Conservation (phyloP, 2,113 vertebrate genomes). For the Pica pica region DNA sequence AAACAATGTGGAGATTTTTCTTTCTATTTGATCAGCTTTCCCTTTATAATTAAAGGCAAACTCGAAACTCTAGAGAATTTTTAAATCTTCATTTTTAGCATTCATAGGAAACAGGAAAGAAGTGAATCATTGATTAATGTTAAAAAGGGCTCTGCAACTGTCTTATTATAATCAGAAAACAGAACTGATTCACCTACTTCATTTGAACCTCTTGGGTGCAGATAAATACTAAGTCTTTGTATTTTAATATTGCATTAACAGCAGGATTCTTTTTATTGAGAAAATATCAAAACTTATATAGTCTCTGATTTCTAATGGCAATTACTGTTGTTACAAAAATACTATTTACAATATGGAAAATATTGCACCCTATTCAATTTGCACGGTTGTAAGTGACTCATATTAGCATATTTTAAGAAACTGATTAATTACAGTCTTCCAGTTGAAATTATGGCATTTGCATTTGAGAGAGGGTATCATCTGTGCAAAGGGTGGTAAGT, state of each 20-base stretch:
- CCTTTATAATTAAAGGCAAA: neutral
- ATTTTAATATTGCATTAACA: neutral
- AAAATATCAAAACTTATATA: neutral
- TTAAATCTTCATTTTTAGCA: neutral
- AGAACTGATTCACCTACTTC: neutral
- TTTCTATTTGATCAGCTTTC: neutral
- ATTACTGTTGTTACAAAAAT: neutral
- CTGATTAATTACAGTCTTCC: neutral
- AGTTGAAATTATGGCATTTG: neutral
- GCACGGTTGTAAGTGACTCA: neutral
- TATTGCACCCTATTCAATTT: neutral
- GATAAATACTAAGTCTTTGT: neutral
- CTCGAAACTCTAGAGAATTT: neutral
- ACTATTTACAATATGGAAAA: neutral
- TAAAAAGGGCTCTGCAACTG: neutral
- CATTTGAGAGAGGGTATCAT: neutral
- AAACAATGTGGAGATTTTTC: neutral
- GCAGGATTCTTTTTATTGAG: neutral
- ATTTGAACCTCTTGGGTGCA: neutral
- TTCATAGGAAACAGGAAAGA: neutral
- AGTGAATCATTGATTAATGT: neutral
- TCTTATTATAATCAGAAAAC: conserved; percentile 6
- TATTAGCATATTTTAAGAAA: conserved; percentile 11
- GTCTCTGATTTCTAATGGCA: neutral
- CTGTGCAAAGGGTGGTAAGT: neutral